phyloP scores from a whole-genome alignment of 2,888 invertebrate species.

The Meteorus colon region DNA sequence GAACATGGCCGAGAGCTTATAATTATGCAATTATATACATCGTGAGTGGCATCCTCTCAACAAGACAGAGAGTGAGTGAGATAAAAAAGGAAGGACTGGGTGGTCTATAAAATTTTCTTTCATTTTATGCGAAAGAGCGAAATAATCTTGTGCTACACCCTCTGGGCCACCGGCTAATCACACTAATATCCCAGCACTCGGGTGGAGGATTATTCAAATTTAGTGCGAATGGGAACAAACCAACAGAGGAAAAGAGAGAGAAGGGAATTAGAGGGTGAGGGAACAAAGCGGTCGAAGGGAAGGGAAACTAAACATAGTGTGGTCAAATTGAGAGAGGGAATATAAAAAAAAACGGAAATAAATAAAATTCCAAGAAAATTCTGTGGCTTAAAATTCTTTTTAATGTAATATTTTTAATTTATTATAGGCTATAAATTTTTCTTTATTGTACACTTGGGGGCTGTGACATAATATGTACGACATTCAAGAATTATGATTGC shows the following conservation, averaged over 20 bases:
- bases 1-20: not conserved
- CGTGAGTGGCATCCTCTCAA: conserved; percentile 3
- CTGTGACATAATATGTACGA: not conserved
- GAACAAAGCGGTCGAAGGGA: not conserved
- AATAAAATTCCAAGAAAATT: not conserved
- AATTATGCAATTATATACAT: conserved; percentile 8
- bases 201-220: conserved; percentile 20
- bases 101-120: conserved; percentile 5
- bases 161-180: conserved; percentile 12
- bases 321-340: not conserved
- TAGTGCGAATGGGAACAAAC: conserved; percentile 14
- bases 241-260: not conserved
- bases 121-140: conserved; percentile 5
- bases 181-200: conserved; percentile 11
- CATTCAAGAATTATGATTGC: not conserved
- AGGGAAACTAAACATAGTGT: conserved; percentile 6
- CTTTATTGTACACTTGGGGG: not conserved
- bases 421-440: not conserved
- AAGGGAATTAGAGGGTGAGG: not conserved
- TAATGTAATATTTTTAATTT: not conserved
- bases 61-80: not conserved
- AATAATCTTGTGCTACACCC: conserved; percentile 13
- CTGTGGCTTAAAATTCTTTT: not conserved
- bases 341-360: not conserved
- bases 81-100: not conserved